A percentile compares a stretch with the other conserved stretches of the same genome.
phyloP scores from a whole-genome alignment of 2,797 vertebrate species.

The Pantherophis alleghaniensis region DNA sequence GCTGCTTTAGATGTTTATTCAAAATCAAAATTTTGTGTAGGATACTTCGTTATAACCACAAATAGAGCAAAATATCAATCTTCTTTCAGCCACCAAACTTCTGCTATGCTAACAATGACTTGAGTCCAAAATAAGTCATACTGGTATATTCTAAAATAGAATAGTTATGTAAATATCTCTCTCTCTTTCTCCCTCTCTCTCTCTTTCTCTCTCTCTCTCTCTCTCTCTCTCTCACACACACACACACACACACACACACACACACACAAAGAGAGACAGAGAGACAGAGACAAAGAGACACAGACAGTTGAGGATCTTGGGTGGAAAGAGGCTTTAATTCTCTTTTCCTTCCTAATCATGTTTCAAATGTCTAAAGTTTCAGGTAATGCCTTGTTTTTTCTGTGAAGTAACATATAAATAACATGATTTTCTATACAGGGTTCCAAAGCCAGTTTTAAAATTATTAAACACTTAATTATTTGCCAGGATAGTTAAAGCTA shows the following conservation, averaged over 20 bases:
- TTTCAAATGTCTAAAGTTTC: background rate
- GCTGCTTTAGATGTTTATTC: background rate
- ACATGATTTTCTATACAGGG: background rate
- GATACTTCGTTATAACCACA: conserved; percentile 24
- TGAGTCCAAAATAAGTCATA: background rate
- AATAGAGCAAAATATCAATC: background rate
- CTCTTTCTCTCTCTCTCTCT: background rate
- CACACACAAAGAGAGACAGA: background rate
- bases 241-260: background rate
- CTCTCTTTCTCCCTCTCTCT: background rate
- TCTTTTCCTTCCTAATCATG: background rate
- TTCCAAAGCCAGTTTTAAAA: background rate
- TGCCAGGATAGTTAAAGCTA: background rate
- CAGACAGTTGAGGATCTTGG: background rate
- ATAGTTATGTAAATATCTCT: background rate
- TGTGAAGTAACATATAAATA: background rate
- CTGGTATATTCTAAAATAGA: background rate
- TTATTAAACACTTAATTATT: background rate
- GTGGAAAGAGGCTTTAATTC: background rate
- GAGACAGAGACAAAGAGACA: background rate
- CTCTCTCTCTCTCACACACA: background rate
- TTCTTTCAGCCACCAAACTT: conserved; percentile 26
- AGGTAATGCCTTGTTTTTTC: background rate
- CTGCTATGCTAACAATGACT: background rate
- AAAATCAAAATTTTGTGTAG: background rate